Evolutionary conservation across 2,888 invertebrate genomes (phyloP).

Genomic region (Hydroisotoma schaefferi): DNA sequence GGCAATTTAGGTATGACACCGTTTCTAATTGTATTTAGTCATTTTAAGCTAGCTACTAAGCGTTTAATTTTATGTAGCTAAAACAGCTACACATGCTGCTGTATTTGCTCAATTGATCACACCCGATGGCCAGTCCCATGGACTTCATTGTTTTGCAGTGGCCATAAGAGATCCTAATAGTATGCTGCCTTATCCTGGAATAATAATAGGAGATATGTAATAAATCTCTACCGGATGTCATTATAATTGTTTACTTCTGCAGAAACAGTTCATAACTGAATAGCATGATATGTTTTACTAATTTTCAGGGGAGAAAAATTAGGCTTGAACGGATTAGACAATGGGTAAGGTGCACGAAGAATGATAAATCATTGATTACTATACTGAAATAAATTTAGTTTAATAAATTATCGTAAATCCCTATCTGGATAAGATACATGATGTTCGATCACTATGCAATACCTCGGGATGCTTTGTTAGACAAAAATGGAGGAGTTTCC

Average conservation of each 20-base stretch:
- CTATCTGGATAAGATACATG: conserved; percentile 55
- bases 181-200: conserved; percentile 72
- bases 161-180: conserved; percentile 77
- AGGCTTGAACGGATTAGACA: conserved; percentile 87
- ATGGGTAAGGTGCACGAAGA: conserved; percentile 61
- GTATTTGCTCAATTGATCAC: conserved; percentile 87
- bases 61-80: conserved; percentile 23
- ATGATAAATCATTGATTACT: too few relatives aligned
- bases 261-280: not conserved
- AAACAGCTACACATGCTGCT: conserved; percentile 78
- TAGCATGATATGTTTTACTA: not conserved
- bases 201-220: conserved; percentile 80
- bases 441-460: conserved; percentile 83
- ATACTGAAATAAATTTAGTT: too few relatives aligned
- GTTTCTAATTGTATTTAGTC: not conserved
- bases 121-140: conserved; percentile 71
- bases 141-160: conserved; percentile 84
- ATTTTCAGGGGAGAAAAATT: conserved; percentile 86
- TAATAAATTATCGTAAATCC: too few relatives aligned
- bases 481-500: conserved; percentile 84
- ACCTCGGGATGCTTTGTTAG: conserved; percentile 77
- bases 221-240: not conserved
- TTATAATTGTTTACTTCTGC: not conserved
- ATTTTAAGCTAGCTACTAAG: not conserved
- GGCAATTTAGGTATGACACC: conserved; percentile 75